Evolutionary conservation across 2,888 invertebrate species (phyloP), one percentile per base, ranked within the genome.

Genomic region (Xanthia icteritia): DNA sequence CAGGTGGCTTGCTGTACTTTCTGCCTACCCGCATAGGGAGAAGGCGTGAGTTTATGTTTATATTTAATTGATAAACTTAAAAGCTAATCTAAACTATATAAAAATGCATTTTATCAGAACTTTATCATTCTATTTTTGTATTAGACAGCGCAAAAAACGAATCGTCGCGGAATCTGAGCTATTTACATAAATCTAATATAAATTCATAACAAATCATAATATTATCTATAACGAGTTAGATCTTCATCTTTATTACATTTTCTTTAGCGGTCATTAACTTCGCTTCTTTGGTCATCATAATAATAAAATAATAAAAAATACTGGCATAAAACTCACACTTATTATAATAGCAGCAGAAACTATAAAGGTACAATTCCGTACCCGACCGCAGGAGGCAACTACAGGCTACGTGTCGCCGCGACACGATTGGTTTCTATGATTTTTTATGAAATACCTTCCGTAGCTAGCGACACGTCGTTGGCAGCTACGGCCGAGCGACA

Each of bases 151-250:
- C 23, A 75, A 75, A 77, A 72, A 63, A 31, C 20, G 1, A 51
- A 23, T 51, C 11, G 6, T 17, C 56, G 36, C 39, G 15, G 6
- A 20, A 31, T 42, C 13, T 8, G 11, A 56, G 17, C 5, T n/a
- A 56, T 63, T 72, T 39, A 72, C 61, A 80, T 77, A 63, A 71
- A 54, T 80, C 36, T 56, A 56, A 71, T 54, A 48, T 61, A 70
- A 79, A 77, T 80, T 39, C 36, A 23, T 23, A 79, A 54, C 13
- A 17, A 27, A 61, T 69, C 11, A 54, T 27, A 45, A 20, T 20
- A 45, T 39, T 60, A 69, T 54, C 36, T 45, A 27, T 20, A 39
- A 51, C 5, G 27, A 17, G 39, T 20, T 27, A 13, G n/a, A 11
- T 71, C 36, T 63, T 61, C 27, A 54, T n/a, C 1, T 54, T 54